Evolutionary conservation across 2,888 invertebrate species (phyloP).

Genomic region (Diadegma fenestrale): DNA sequence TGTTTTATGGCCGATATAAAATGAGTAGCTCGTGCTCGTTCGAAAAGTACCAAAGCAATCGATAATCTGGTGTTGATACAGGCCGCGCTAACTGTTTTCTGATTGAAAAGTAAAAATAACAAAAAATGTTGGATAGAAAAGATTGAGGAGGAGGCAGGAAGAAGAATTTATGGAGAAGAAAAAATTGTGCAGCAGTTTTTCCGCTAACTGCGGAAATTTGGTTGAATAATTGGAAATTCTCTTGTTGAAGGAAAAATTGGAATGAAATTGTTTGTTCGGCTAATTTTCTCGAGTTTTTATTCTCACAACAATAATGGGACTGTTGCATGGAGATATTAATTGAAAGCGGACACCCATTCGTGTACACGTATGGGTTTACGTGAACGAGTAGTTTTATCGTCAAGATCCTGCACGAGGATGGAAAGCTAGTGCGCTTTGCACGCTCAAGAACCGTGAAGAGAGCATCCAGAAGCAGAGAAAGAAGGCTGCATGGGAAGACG

Average conservation of each 20-base stretch:
- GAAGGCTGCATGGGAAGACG: conserved; percentile 8
- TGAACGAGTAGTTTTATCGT: conserved; percentile 58
- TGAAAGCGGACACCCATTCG: not conserved
- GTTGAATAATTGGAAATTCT: too few species aligned
- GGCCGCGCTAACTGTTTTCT: not conserved
- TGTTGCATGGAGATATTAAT: not conserved
- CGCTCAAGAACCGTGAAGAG: conserved; percentile 65
- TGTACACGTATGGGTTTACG: conserved; percentile 19
- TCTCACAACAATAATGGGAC: not conserved
- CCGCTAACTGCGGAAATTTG: too few species aligned
- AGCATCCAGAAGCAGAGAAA: conserved; percentile 31
- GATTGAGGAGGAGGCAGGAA: not conserved
- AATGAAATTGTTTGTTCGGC: not conserved
- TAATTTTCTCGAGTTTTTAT: not conserved
- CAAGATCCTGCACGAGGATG: conserved; percentile 65
- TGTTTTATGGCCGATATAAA: conserved; percentile 49
- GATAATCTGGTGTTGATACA: not conserved
- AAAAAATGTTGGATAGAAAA: not conserved
- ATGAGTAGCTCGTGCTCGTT: conserved; percentile 50
- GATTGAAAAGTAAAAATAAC: not conserved
- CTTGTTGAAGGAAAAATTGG: too few species aligned
- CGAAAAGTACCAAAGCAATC: conserved; percentile 16
- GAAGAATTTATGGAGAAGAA: not conserved
- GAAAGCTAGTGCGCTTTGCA: conserved; percentile 59
- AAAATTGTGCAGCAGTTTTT: not conserved